Base-by-base conservation (phyloP, 2,797 vertebrate genomes). In the Danio choprae region DNA sequence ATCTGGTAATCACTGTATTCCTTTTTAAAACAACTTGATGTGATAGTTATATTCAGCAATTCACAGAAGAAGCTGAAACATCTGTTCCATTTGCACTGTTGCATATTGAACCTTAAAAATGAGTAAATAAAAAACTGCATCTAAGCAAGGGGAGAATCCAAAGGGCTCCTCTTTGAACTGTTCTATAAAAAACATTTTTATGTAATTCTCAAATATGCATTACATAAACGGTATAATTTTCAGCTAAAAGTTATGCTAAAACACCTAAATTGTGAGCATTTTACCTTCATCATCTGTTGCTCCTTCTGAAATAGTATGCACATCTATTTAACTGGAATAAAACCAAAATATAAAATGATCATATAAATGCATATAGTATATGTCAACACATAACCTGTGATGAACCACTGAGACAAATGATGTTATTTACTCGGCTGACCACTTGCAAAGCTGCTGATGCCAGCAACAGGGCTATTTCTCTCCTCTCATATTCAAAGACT, bases 371-470 rank as follows among this genome's bases (percentile, higher is more conserved):
- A 29, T 59, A 38, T 43, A 56, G 16, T 9, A 5, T 3, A 5
- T 3, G 29, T 41, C 7, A 36, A 38, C 13, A n/a, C 55, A 46
- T 9, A 44, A 13, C 9, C 38, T 62, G 51, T 62, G 46, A 44
- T 29, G 62, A 43, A 68, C 18, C 40, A 36, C 41, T 13, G n/a
- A 59, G n/a, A 41, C 13, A 38, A 6, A 46, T 16, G 51, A 68
- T 36, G 74, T 79, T 5, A 58, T 85, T 81, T 62, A 29, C 69
- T 74, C 53, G 74, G 15, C 38, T 13, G 0, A 43, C 7, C 20
- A 68, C 77, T 59, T 18, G 51, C 43, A 74, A 73, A 74, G 29
- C 69, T 46, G 13, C 50, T 65, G 56, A 77, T 78, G 51, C 46
- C 68, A 55, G 60, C 62, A 46, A 46, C 44, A 13, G 36, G 51